Evolutionary conservation across 2,888 invertebrate genomes (phyloP).

Genomic region (Agonopterix arenella): DNA sequence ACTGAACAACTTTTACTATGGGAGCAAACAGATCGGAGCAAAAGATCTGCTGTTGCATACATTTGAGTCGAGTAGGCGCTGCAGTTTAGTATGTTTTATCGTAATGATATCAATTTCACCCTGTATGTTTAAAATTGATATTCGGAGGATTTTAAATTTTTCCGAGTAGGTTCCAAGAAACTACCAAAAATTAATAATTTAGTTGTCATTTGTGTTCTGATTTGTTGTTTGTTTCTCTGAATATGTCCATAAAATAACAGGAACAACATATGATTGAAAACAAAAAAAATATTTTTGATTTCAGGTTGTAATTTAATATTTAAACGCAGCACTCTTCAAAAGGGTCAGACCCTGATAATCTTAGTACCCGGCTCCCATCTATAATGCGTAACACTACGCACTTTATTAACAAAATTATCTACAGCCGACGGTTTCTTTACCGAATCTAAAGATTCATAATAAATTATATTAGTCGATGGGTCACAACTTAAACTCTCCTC

Average conservation of each 20-base stretch:
- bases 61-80: too few species aligned
- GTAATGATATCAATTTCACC: too few species aligned
- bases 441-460: slow-evolving; percentile 41
- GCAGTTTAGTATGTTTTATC: too few species aligned
- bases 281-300: too few species aligned
- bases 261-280: too few species aligned
- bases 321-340: not conserved
- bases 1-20: too few species aligned
- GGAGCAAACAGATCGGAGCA: too few species aligned
- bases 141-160: not conserved
- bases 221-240: not conserved
- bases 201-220: not conserved
- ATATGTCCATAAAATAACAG: not conserved
- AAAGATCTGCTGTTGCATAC: too few species aligned
- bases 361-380: slow-evolving; percentile 61
- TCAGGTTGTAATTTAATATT: not conserved
- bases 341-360: slow-evolving; percentile 43
- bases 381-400: slow-evolving; percentile 30
- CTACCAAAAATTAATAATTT: not conserved
- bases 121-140: too few species aligned
- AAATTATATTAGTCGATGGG: slow-evolving; percentile 46
- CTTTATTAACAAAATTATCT: slow-evolving; percentile 27
- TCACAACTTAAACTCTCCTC: slow-evolving; percentile 36
- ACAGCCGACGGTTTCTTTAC: slow-evolving; percentile 33
- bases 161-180: not conserved